Percentiles rank a stretch among this genome's conserved stretches.
Conservation (phyloP, 2,888 invertebrate species). For the Stegana nigrithorax region DNA sequence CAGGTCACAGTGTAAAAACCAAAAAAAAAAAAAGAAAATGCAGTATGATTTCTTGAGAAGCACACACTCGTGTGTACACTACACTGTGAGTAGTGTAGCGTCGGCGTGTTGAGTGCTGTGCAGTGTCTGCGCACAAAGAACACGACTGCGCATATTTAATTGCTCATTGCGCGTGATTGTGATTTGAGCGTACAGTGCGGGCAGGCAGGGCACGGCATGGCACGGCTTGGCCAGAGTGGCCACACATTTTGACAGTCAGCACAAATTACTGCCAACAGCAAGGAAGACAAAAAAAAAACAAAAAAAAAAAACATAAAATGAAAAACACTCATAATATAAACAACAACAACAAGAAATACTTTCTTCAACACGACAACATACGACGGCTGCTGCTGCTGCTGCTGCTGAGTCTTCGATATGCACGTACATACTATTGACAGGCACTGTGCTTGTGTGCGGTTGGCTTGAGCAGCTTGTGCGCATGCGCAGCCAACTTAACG, state of each 20-base stretch:
- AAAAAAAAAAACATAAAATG: slow-evolving; percentile 16
- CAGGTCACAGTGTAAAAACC: neutral
- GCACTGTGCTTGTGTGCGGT: slow-evolving; percentile 31
- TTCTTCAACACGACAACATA: too few relatives aligned
- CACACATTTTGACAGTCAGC: slow-evolving; percentile 52
- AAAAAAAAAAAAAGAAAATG: slow-evolving; percentile 5
- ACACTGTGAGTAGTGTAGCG: neutral
- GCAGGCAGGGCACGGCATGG: slow-evolving; percentile 1
- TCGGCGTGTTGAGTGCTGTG: neutral
- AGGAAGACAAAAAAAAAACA: neutral
- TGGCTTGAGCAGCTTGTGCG: slow-evolving; percentile 37
- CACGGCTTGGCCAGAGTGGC: too few relatives aligned
- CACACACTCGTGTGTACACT: neutral
- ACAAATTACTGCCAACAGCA: slow-evolving; percentile 42
- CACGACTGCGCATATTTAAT: slow-evolving; percentile 60
- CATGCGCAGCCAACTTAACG: slow-evolving; percentile 35
- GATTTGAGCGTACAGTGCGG: neutral
- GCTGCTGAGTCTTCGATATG: too few relatives aligned
- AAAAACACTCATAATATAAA: too few relatives aligned
- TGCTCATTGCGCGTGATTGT: slow-evolving; percentile 55
- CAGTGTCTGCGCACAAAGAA: slow-evolving; percentile 6
- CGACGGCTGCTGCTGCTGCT: too few relatives aligned
- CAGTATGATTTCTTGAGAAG: neutral
- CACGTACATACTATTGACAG: too few relatives aligned
- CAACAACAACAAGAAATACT: too few relatives aligned